Evolutionary conservation across 2,797 vertebrate genomes (phyloP).

Genomic region (Huso huso): DNA sequence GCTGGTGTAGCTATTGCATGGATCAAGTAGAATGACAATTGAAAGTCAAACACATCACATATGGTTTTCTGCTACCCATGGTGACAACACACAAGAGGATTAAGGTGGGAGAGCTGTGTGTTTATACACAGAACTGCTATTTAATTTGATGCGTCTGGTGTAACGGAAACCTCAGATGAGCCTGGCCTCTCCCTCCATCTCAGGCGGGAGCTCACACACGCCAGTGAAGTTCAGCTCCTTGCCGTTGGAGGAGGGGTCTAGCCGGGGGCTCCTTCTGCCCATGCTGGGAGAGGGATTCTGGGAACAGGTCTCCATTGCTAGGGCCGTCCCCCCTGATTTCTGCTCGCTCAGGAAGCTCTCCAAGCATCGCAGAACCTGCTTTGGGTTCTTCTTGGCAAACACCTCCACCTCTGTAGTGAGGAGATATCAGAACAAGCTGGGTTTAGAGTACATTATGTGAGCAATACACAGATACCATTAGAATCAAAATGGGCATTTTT

Average conservation of each 20-base stretch:
- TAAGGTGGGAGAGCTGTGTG: neutral
- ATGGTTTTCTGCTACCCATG: neutral
- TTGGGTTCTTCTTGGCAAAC: slow-evolving; percentile 85
- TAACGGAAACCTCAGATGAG: slow-evolving; percentile 53
- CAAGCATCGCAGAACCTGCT: slow-evolving; percentile 78
- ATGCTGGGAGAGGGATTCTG: slow-evolving; percentile 40
- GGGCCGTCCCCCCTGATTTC: slow-evolving; percentile 35
- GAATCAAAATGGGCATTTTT: too few species aligned
- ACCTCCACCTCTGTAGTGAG: slow-evolving; percentile 74
- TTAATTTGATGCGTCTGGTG: neutral
- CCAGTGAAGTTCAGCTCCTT: slow-evolving; percentile 74
- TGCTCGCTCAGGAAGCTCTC: slow-evolving; percentile 65
- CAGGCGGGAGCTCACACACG: slow-evolving; percentile 66
- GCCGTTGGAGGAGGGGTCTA: slow-evolving; percentile 45
- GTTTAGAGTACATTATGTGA: neutral
- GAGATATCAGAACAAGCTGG: slow-evolving; percentile 20
- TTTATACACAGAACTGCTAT: neutral
- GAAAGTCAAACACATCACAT: too few species aligned
- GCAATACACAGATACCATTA: too few species aligned
- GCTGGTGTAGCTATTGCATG: too few species aligned
- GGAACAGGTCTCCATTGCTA: slow-evolving; percentile 39
- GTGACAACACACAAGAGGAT: neutral
- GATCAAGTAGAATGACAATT: too few species aligned
- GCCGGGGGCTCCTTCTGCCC: slow-evolving; percentile 24
- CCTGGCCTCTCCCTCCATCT: slow-evolving; percentile 61